Evolutionary conservation across 2,888 invertebrate genomes (phyloP), one percentile per base, ranked within the genome.

Genomic region (Hipparchia semele): DNA sequence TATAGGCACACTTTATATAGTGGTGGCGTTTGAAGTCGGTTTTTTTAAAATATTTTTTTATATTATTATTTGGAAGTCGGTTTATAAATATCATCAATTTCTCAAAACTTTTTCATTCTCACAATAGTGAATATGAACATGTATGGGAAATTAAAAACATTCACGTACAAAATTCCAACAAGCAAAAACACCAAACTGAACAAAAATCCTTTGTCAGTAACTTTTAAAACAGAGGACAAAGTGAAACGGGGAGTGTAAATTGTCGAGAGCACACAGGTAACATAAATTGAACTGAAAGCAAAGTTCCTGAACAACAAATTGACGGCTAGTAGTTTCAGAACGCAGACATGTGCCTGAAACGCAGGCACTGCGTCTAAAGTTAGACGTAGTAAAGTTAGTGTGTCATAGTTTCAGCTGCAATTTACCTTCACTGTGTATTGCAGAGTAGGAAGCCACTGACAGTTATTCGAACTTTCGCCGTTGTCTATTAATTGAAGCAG

Each of bases 291-390:
- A 39, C 5, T 12, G 45, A 61, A 23, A 49, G 64, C 9, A 49
- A 64, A 64, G 49, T 46, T 64, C 10, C 13, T 49, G 13, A 49
- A 49, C 64, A 64, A 64, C 49, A 13, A 64, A 64, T 64, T 46
- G 46, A 46, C 8, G 49, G 64, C 49, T 64, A 64, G 49, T 64
- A 49, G 13, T 49, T 46, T 60, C 12, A 60, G 39, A 60, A 13
- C 45, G 46, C 3, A 6, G 49, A 49, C 6, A 49, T 8, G 49
- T 49, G 49, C 49, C 39, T 45, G 45, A 1, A 39, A 45, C 8
- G 9, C 9, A 46, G 59, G 59, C 13, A 7, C 23, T 64, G 9
- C 6, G n/a, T 49, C 45, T n/a, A 45, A 61, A 61, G 45, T 61
- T 64, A 49, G 23, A 7, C 23, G 9, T 6, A 49, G n/a, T 10